Evolutionary conservation across 2,888 invertebrate species (phyloP).

Genomic region (Dynastes grantii): DNA sequence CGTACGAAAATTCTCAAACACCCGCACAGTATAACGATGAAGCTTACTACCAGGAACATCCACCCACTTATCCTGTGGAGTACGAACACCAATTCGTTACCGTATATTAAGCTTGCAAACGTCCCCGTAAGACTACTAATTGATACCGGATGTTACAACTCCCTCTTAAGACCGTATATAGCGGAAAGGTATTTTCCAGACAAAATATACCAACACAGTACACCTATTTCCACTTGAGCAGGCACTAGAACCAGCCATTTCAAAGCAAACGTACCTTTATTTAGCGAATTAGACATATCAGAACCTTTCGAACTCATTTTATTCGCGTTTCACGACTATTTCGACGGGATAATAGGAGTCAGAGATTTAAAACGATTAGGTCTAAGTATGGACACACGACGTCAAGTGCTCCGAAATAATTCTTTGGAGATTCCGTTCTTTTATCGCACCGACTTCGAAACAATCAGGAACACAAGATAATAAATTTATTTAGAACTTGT

Average conservation of each 20-base stretch:
- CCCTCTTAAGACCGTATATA: neutral
- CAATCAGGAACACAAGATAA: no score
- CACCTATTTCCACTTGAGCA: neutral
- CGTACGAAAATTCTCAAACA: neutral
- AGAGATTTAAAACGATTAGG: neutral
- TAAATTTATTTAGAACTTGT: no score
- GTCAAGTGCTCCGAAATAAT: neutral
- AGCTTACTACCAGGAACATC: no score
- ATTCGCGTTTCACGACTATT: neutral
- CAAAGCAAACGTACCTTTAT: neutral
- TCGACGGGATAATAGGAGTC: neutral
- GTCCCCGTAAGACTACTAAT: neutral
- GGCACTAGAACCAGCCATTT: neutral
- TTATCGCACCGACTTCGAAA: no score
- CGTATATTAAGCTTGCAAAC: neutral
- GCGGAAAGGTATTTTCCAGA: neutral
- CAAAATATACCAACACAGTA: neutral
- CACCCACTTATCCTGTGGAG: no score
- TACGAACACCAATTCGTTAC: neutral
- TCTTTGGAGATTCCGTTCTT: neutral
- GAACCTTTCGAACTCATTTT: no score
- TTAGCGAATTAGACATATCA: no score
- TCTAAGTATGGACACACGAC: neutral
- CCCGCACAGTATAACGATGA: no score
- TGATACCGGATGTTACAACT: neutral